Evolutionary conservation across 2,888 invertebrate species (phyloP).

Genomic region (Deilephila porcellus): DNA sequence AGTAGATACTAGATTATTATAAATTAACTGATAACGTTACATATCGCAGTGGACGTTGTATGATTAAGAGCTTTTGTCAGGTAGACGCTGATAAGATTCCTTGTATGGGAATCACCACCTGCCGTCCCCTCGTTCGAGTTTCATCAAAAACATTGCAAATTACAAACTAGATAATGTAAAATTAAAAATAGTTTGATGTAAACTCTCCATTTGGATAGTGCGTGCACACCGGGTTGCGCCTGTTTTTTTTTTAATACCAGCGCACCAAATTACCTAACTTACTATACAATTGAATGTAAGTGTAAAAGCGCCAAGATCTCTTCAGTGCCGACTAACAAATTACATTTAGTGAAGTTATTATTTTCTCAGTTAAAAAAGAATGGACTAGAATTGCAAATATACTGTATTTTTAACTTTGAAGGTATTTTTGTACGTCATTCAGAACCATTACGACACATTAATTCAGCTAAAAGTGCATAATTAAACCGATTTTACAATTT

Average conservation of each 20-base stretch:
- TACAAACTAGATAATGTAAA: slow-evolving; percentile 34
- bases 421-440: too few relatives aligned
- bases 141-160: slow-evolving; percentile 33
- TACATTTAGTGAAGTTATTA: too few relatives aligned
- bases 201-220: background rate
- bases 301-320: too few relatives aligned
- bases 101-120: slow-evolving; percentile 46
- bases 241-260: background rate
- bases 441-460: too few relatives aligned
- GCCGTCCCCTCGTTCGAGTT: slow-evolving; percentile 29
- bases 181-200: slow-evolving; percentile 13
- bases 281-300: too few relatives aligned
- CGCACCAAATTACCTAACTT: background rate
- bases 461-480: too few relatives aligned
- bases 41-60: slow-evolving; percentile 46
- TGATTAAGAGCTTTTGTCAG: slow-evolving; percentile 48
- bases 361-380: too few relatives aligned
- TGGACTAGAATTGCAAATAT: too few relatives aligned
- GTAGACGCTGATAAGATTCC: slow-evolving; percentile 41
- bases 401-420: too few relatives aligned
- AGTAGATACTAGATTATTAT: slow-evolving; percentile 33
- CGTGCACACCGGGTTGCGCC: background rate
- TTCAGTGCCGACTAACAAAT: too few relatives aligned
- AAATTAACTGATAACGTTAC: slow-evolving; percentile 50
- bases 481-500: too few relatives aligned